Evolutionary conservation across 2,888 invertebrate species (phyloP), one percentile per base, ranked within the genome.

Genomic region (Isoperla grammatica): DNA sequence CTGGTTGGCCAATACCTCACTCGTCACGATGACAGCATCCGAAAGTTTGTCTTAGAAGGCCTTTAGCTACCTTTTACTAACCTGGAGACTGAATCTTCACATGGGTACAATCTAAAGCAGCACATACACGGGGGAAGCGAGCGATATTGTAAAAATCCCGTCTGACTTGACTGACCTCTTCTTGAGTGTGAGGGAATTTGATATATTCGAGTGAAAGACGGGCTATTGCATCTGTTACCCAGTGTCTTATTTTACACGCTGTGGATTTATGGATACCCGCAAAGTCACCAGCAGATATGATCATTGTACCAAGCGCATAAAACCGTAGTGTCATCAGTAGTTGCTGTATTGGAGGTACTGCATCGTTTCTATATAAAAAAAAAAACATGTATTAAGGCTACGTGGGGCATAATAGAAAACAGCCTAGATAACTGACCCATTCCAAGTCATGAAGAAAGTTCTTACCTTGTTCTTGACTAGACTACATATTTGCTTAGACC

Each of bases 31-130:
- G n/a, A n/a, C n/a, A n/a, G n/a, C n/a, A n/a, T n/a, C n/a, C n/a
- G n/a, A n/a, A n/a, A n/a, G n/a, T n/a, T n/a, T n/a, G n/a, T n/a
- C n/a, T n/a, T n/a, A n/a, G n/a, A n/a, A n/a, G n/a, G n/a, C n/a
- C n/a, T n/a, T n/a, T n/a, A n/a, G n/a, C n/a, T n/a, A n/a, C n/a
- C n/a, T n/a, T n/a, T n/a, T 17, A 45, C 19, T 45, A 45, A 40
- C 49, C 57, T 23, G 57, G 57, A 20, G 57, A 57, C 49, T 57
- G 57, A 17, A 57, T 17, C n/a, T 23, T 19, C 17, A 57, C 29
- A 57, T 57, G 57, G 1, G 57, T 57, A 15, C 57, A 57, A 57
- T 57, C 57, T 13, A 57, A 9, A 11, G 57, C 57, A 20, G 54
- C 57, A 11, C 50, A 17, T 4, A 17, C 17, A 37, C 35, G 17